Conservation (phyloP, 2,113 vertebrate genomes). For the Podocnemis expansa region DNA sequence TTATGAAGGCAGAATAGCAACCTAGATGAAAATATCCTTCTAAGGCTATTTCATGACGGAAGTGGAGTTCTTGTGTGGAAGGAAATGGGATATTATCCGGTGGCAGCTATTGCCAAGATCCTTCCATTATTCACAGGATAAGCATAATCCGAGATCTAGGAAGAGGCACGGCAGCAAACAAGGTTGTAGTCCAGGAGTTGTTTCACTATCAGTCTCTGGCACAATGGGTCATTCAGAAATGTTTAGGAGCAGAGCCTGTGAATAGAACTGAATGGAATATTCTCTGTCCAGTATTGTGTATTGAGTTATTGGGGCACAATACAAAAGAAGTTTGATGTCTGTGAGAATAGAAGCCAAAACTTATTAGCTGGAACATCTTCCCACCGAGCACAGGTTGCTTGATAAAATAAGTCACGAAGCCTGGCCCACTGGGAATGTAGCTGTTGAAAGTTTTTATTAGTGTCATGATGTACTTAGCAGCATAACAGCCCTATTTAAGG, state of each 20-base stretch:
- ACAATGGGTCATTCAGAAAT: constrained; percentile 34
- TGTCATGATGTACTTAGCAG: not conserved
- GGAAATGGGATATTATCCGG: constrained; percentile 75
- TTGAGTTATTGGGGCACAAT: constrained; percentile 2
- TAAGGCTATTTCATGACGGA: constrained; percentile 73
- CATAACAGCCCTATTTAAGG: not conserved
- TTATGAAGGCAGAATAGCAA: constrained; percentile 26
- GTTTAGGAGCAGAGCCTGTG: not conserved
- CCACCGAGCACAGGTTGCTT: not conserved
- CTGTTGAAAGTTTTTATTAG: not conserved
- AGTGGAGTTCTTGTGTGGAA: constrained; percentile 43
- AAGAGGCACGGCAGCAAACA: constrained; percentile 54
- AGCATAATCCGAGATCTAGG: constrained; percentile 68
- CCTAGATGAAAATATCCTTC: constrained; percentile 73
- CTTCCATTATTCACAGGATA: constrained; percentile 68
- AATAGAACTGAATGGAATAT: not conserved
- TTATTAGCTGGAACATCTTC: not conserved
- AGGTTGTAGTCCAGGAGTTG: constrained; percentile 12
- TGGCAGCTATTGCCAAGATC: constrained; percentile 53
- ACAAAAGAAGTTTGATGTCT: constrained; percentile 19
- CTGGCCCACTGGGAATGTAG: not conserved
- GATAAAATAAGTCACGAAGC: not conserved
- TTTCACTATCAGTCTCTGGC: constrained; percentile 15
- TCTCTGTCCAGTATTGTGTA: constrained; percentile 45
- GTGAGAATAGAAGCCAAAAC: constrained; percentile 2